Percentiles rank a stretch among this genome's conserved stretches.
phyloP scores from a whole-genome alignment of 1,140 invertebrate species.

The Ips nitidus region DNA sequence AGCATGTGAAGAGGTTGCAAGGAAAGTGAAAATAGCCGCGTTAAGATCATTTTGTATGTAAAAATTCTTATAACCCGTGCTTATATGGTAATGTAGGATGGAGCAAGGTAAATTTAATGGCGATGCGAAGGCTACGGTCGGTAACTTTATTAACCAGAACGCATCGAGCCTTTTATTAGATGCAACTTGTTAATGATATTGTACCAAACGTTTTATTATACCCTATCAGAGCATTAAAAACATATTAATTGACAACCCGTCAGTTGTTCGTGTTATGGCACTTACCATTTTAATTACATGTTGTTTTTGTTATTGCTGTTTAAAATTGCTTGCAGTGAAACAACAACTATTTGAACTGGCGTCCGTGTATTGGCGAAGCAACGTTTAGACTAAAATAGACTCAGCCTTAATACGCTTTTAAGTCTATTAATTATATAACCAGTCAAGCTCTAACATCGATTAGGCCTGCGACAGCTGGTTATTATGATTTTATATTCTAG shows the following conservation, averaged over 20 bases:
- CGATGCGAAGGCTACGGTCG: constrained; percentile 11
- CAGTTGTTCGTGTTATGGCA: no score
- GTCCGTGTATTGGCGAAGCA: not conserved
- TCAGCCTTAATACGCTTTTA: not conserved
- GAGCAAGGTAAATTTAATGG: constrained; percentile 8
- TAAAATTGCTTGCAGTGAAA: not conserved
- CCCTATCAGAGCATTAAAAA: no score
- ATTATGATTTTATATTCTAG: not conserved
- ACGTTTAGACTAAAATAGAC: constrained; percentile 21
- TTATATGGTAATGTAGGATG: constrained; percentile 26
- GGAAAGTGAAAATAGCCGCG: constrained; percentile 14
- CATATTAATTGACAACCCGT: no score
- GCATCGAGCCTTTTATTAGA: no score
- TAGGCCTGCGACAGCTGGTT: not conserved
- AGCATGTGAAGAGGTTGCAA: not conserved
- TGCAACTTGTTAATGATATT: no score
- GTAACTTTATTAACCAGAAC: not conserved
- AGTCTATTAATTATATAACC: constrained; percentile 18
- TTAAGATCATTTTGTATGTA: constrained; percentile 12
- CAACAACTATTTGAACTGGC: constrained; percentile 5
- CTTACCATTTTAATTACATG: no score
- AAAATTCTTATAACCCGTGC: constrained; percentile 13
- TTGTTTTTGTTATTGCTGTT: no score
- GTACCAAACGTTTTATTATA: no score
- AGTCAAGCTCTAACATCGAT: not conserved